Percentiles rank a stretch among this genome's conserved stretches.
Evolutionary conservation across 2,113 vertebrate species (phyloP).

Genomic region (Rhombomys opimus): DNA sequence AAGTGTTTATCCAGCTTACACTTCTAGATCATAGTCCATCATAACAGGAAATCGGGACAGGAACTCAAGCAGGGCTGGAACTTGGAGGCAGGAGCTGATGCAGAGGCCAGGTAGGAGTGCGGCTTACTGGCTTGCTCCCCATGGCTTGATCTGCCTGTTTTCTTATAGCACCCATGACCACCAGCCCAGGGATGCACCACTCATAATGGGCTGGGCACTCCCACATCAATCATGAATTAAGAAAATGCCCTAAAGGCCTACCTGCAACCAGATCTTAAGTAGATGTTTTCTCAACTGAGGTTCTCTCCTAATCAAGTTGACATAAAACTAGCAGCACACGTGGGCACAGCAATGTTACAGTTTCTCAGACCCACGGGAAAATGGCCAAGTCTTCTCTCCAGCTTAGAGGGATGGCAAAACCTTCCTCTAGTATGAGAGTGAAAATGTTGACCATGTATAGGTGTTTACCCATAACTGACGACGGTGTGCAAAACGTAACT

Average conservation of each 20-base stretch:
- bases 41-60: background rate
- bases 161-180: background rate
- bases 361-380: background rate
- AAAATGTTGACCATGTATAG: background rate
- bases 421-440: background rate
- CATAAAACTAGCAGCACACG: background rate
- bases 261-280: background rate
- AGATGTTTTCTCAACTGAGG: background rate
- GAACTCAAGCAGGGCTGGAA: background rate
- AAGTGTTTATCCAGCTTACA: background rate
- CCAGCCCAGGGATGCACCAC: background rate
- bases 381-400: background rate
- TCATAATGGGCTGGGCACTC: background rate
- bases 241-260: background rate
- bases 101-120: too few relatives aligned
- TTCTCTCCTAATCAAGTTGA: background rate
- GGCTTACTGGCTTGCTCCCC: too few relatives aligned
- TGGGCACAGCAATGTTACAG: background rate
- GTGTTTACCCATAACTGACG: background rate
- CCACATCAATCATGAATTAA: background rate
- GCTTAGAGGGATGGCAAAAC: background rate
- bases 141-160: too few relatives aligned
- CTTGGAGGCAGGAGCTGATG: too few relatives aligned
- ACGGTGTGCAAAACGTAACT: background rate
- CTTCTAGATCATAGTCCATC: background rate